Conservation (phyloP, 2,113 vertebrate species). For the Atractosteus spatula region DNA sequence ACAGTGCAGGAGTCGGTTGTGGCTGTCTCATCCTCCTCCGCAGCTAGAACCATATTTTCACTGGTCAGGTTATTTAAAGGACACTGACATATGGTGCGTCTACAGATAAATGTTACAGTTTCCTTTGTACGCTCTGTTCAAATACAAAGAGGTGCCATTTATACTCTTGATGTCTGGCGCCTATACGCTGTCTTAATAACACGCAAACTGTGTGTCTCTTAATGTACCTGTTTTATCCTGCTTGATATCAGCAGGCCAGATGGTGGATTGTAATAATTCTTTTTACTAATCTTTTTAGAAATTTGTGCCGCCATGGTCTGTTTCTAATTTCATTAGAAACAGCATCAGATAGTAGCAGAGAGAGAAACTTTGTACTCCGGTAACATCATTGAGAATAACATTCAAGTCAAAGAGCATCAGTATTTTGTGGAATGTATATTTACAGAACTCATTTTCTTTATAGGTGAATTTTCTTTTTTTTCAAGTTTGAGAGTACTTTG, state of each 20-base stretch:
- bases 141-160: neutral
- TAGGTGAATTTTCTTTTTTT: too few relatives aligned
- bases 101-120: neutral
- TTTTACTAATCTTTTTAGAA: constrained; percentile 26
- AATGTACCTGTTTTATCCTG: constrained; percentile 8
- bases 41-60: constrained; percentile 14
- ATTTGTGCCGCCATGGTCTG: constrained; percentile 31
- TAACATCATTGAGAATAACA: constrained; percentile 17
- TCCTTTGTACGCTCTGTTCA: neutral
- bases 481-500: too few relatives aligned
- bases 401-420: constrained; percentile 10
- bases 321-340: constrained; percentile 25
- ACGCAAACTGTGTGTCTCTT: neutral
- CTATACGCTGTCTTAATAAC: neutral
- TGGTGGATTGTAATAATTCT: constrained; percentile 30
- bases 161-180: neutral
- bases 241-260: constrained; percentile 22
- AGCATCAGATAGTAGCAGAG: constrained; percentile 9
- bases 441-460: too few relatives aligned
- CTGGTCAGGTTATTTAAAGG: constrained; percentile 10
- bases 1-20: constrained; percentile 16
- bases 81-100: constrained; percentile 23
- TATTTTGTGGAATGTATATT: neutral
- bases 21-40: constrained; percentile 11
- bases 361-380: constrained; percentile 14